Percentiles rank a stretch among this genome's conserved stretches.
Evolutionary conservation across 2,113 vertebrate genomes (phyloP).

Genomic region (Sterrhoptilus dennistouni): DNA sequence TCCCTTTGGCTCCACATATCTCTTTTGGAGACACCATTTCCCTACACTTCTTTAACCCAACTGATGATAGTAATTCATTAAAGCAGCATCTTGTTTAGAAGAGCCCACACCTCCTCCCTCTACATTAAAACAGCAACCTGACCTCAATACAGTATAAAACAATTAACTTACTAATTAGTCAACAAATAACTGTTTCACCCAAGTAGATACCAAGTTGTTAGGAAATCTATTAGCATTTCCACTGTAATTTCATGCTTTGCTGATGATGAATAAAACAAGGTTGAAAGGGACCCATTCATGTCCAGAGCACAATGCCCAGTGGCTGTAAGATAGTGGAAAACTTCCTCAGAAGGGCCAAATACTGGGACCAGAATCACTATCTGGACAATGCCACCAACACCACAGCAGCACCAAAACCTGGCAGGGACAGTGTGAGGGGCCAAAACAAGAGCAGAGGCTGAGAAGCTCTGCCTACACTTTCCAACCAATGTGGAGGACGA

Average conservation of each 20-base stretch:
- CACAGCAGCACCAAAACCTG: neutral
- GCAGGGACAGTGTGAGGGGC: neutral
- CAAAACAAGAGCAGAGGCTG: neutral
- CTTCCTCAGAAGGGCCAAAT: neutral
- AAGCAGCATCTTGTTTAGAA: neutral
- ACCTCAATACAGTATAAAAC: conserved; percentile 63
- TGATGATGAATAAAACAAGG: conserved; percentile 67
- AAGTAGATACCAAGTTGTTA: conserved; percentile 63
- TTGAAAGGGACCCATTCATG: conserved; percentile 61
- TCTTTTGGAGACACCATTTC: neutral
- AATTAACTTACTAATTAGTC: conserved; percentile 71
- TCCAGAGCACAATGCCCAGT: neutral
- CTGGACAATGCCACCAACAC: neutral
- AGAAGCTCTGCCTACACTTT: neutral
- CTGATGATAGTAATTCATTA: neutral
- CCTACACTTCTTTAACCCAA: neutral
- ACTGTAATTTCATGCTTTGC: conserved; percentile 73
- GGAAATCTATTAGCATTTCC: conserved; percentile 63
- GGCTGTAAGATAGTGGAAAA: neutral
- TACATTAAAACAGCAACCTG: conserved; percentile 20
- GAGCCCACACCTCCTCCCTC: neutral
- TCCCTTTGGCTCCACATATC: neutral
- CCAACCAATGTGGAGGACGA: neutral
- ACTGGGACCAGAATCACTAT: neutral
- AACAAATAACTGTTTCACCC: conserved; percentile 64